Base-by-base conservation (phyloP, 2,888 invertebrate species). In the Drosophila tanythrix region DNA sequence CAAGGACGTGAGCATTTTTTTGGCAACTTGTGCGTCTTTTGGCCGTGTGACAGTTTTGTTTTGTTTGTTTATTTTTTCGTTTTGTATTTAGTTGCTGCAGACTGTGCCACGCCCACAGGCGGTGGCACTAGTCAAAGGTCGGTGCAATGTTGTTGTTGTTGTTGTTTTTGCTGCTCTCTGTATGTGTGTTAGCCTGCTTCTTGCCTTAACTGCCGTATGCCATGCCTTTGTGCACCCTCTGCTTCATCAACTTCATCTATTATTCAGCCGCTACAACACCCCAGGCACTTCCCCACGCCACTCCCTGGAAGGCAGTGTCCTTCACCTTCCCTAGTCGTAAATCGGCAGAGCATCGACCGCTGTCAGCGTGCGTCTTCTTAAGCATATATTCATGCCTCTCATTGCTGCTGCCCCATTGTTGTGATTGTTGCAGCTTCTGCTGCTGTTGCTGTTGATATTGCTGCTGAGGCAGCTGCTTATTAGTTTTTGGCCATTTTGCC, bases 311-410 rank as follows among this genome's bases (percentile, higher is more conserved):
- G 18, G 18, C 36, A 31, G 13, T 21, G 51, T 50, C 60, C 60
- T 55, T 65, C 38, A 36, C 62, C 53, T 63, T 57, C 46, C 27
- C 13, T 53, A 40, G 56, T 62, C 43, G 63, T 83, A 72, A 77
- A 78, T 81, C 78, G 87, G 75, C 74, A 83, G 82, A 65, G 73
- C 76, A 71, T 53, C 84, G 79, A 89, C 88, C 84, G 88, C 74
- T 79, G 88, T 89, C 89, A 89, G 50, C 55, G 46, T 63, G 69
- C 63, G 78, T 81, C 68, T 68, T 50, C 53, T 62, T 76, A 52
- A 50, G 61, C 66, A 60, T 68, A 60, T 57, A 51, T 51, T 11
- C 29, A 29, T 51, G n/a, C 29, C 61, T 57, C 43, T 63, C 62
- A 36, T 70, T 65, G 55, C 67, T 71, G 61, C 61, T 53, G 46